phyloP scores from a whole-genome alignment of 2,113 vertebrate species.

The Miniopterus natalensis region DNA sequence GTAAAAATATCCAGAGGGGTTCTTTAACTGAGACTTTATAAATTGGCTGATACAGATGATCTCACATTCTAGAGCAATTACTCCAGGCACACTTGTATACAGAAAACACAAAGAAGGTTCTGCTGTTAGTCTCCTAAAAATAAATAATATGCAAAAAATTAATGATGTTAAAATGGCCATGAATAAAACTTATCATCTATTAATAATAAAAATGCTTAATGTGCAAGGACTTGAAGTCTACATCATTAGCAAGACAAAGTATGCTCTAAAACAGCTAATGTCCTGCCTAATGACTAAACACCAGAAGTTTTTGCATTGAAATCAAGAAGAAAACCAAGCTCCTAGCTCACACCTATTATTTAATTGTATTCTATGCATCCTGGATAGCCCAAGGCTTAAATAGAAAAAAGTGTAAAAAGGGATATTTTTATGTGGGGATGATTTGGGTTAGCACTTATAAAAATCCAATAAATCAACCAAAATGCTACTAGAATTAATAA shows the following conservation, averaged over 20 bases:
- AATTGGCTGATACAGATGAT: neutral
- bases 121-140: slow-evolving; percentile 12
- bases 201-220: slow-evolving; percentile 41
- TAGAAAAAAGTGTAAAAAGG: neutral
- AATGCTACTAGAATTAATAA: slow-evolving; percentile 20
- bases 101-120: neutral
- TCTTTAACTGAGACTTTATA: neutral
- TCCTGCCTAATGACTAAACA: neutral
- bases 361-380: neutral
- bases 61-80: neutral
- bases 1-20: neutral
- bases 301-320: neutral
- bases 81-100: neutral
- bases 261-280: neutral
- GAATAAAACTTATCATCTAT: slow-evolving; percentile 41
- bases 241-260: neutral
- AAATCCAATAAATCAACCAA: slow-evolving; percentile 28
- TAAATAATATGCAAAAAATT: slow-evolving; percentile 6
- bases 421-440: neutral
- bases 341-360: neutral
- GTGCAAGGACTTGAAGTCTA: slow-evolving; percentile 1
- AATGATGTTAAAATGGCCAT: neutral
- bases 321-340: neutral
- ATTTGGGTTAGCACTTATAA: neutral
- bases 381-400: neutral